Conservation (phyloP, 2,113 vertebrate species). For the Prionailurus viverrinus region DNA sequence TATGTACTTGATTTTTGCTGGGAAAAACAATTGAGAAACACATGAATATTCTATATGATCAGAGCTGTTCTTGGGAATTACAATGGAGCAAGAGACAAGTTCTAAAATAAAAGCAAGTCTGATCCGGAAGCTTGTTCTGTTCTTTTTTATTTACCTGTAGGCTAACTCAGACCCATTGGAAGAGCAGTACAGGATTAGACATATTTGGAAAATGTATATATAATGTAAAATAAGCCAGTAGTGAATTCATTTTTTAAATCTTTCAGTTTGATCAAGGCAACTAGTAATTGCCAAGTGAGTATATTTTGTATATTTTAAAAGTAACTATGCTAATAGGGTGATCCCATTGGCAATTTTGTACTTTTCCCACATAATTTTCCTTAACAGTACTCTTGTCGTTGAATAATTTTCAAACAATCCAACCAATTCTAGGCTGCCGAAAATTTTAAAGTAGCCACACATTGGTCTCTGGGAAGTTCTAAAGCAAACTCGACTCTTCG, state of each 20-base stretch:
- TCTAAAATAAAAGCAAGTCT: constrained; percentile 63
- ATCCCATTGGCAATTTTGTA: neutral
- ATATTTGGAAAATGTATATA: neutral
- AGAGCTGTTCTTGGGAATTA: constrained; percentile 1
- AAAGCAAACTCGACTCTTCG: neutral
- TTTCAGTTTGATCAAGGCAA: constrained; percentile 7
- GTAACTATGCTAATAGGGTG: neutral
- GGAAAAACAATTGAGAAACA: neutral
- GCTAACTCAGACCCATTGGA: neutral
- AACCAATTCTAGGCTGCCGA: neutral
- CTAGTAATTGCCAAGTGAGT: neutral
- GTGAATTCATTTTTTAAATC: neutral
- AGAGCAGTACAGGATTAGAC: neutral
- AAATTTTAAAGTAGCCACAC: neutral
- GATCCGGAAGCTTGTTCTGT: neutral
- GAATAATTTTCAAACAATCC: constrained; percentile 14
- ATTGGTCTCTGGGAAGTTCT: constrained; percentile 13
- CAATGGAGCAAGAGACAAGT: neutral
- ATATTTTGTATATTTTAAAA: neutral
- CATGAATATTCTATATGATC: neutral
- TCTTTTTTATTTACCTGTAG: neutral
- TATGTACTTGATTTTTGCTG: constrained; percentile 28
- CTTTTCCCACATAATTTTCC: constrained; percentile 13
- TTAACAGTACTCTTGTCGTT: neutral
- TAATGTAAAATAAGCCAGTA: neutral